Base-by-base conservation (phyloP, 1,140 invertebrate genomes). In the Bradynema listronoti region DNA sequence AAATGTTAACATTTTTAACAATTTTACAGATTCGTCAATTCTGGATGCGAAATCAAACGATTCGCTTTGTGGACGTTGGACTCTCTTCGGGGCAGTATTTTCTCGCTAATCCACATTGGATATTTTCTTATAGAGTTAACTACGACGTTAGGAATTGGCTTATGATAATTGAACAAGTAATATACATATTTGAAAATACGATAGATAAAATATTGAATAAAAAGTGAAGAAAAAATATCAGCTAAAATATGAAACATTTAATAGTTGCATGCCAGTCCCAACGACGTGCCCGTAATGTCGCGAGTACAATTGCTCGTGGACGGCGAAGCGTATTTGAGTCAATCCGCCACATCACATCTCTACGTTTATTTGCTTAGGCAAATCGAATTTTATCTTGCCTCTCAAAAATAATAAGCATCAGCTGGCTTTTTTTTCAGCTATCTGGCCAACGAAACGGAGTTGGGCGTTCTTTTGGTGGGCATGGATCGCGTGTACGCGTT, bases 31-130 rank as follows among this genome's bases (percentile, higher is more conserved):
- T n/a, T n/a, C n/a, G n/a, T n/a, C 73, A 77, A 42, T 77, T 78
- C 56, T 78, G 74, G 74, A 46, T 77, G 1, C 59, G 67, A 25
- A 77, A 77, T 57, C 58, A 66, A 16, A 72, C 75, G 29, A 59
- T 78, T 29, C 56, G 68, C 4, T 77, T 77, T 56, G 62, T 72
- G 6, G 74, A 77, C 30, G 59, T 72, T 14, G 74, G 78, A 46
- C 41, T 77, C 6, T 25, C 59, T 7, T 34, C 73, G 19, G 51
- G 61, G 30, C 61, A 73, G 30, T 61, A 73, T 36, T 46, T 77
- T 29, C 50, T 77, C 27, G 74, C 68, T 4, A 77, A 77, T 63
- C 74, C 74, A 5, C 68, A 78, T 50, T 77, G 75, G 75, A 51
- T 59, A 19, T 74, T 64, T 56, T 65, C 71, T 14, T 76, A 65